Percentiles rank a stretch among this genome's conserved stretches.
phyloP scores from a whole-genome alignment of 2,797 vertebrate genomes.

The Pseudomugil gertrudae region DNA sequence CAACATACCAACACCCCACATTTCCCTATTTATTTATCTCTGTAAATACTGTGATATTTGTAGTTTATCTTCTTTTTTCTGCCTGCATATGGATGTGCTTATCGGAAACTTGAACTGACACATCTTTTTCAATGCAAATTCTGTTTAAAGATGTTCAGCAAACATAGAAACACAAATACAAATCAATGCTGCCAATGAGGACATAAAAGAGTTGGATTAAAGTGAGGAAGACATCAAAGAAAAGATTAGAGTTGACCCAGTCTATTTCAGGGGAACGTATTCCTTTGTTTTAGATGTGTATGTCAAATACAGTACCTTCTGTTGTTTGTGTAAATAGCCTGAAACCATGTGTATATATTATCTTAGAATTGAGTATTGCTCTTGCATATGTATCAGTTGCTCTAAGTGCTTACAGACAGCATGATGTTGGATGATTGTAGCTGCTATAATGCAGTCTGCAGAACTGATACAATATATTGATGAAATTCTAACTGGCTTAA shows the following conservation, averaged over 20 bases:
- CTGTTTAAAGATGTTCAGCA: slow-evolving; percentile 35
- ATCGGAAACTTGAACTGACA: slow-evolving; percentile 19
- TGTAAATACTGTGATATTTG: slow-evolving; percentile 30
- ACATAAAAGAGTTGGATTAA: slow-evolving; percentile 41
- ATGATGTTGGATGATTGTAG: no score
- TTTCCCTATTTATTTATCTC: slow-evolving; percentile 33
- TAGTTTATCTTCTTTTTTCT: background rate
- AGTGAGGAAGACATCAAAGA: slow-evolving; percentile 46
- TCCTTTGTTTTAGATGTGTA: slow-evolving; percentile 21
- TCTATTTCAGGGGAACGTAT: slow-evolving; percentile 25
- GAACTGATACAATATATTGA: no score
- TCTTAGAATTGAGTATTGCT: background rate
- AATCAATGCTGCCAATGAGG: slow-evolving; percentile 28
- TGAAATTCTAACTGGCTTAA: no score
- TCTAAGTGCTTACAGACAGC: no score
- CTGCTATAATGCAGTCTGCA: no score
- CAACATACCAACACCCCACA: slow-evolving; percentile 23
- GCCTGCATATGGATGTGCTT: background rate
- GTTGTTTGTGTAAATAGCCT: slow-evolving; percentile 8
- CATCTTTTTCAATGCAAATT: slow-evolving; percentile 50
- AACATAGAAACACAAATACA: slow-evolving; percentile 45
- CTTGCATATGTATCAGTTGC: no score
- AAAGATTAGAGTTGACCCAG: slow-evolving; percentile 30
- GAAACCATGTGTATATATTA: background rate
- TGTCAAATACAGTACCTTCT: slow-evolving; percentile 29